Conservation (phyloP, 2,113 vertebrate genomes). For the Atrichornis clamosus region DNA sequence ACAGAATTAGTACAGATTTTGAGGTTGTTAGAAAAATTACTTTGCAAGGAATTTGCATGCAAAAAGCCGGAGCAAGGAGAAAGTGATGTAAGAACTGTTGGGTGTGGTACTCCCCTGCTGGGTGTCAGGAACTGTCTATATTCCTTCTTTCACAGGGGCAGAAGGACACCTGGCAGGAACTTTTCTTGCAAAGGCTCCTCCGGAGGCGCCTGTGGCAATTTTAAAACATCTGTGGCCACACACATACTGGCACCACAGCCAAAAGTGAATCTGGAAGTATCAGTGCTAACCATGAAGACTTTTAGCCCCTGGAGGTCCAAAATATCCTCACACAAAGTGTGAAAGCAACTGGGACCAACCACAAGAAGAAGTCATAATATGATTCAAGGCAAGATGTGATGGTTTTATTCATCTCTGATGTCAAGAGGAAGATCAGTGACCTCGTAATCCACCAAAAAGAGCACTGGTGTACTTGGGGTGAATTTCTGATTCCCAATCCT, state of each 20-base stretch:
- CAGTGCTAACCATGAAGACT: background rate
- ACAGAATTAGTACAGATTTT: slow-evolving; percentile 23
- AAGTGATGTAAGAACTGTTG: background rate
- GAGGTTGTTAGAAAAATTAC: slow-evolving; percentile 50
- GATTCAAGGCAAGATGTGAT: background rate
- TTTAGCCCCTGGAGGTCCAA: background rate
- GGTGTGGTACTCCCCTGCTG: background rate
- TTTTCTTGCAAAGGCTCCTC: background rate
- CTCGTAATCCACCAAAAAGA: background rate
- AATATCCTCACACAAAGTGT: background rate
- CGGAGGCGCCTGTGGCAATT: background rate
- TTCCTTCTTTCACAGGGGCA: background rate
- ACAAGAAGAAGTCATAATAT: background rate
- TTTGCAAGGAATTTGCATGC: background rate
- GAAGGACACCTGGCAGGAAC: background rate
- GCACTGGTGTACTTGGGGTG: background rate
- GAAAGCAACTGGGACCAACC: background rate
- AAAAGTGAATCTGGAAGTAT: background rate
- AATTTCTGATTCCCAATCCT: background rate
- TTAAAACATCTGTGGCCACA: background rate
- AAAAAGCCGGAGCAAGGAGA: background rate
- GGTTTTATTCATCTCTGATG: background rate
- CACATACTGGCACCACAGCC: background rate
- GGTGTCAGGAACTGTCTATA: background rate
- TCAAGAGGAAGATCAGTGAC: background rate